Percentiles rank a stretch among this genome's conserved stretches.
phyloP scores from a whole-genome alignment of 2,797 vertebrate species.

The Hippopotamyrus pictus region DNA sequence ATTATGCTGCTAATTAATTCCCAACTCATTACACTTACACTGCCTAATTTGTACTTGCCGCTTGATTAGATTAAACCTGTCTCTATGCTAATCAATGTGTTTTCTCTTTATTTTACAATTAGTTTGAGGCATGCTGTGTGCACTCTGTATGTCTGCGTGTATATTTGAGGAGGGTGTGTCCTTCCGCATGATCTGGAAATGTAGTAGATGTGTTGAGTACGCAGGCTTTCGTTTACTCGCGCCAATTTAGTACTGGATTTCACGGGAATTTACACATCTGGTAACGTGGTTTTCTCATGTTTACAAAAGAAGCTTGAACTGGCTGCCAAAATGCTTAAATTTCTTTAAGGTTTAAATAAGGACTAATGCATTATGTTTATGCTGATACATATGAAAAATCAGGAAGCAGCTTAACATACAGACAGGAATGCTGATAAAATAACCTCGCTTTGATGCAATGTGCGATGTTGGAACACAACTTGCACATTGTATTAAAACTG shows the following conservation, averaged over 20 bases:
- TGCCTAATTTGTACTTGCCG: slow-evolving; percentile 72
- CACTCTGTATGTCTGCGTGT: slow-evolving; percentile 46
- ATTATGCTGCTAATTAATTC: slow-evolving; percentile 81
- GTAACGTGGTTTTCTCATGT: not conserved
- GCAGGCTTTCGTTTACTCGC: not conserved
- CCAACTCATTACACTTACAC: slow-evolving; percentile 75
- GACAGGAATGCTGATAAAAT: not conserved
- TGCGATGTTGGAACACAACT: not conserved
- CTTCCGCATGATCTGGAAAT: not conserved
- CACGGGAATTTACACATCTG: not conserved
- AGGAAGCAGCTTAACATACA: not conserved
- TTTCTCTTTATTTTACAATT: slow-evolving; percentile 67
- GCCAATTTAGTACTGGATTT: not conserved
- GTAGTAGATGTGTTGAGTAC: not conserved
- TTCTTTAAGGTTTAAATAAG: not conserved
- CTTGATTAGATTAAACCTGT: slow-evolving; percentile 81
- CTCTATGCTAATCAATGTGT: slow-evolving; percentile 81
- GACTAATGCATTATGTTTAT: not conserved
- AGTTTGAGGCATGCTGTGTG: slow-evolving; percentile 56
- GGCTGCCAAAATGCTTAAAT: not conserved
- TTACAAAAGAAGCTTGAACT: not conserved
- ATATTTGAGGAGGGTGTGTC: slow-evolving; percentile 38
- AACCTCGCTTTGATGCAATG: not conserved
- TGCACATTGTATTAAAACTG: not conserved
- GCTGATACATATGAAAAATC: not conserved